Evolutionary conservation across 2,113 vertebrate genomes (phyloP).

Genomic region (Pogona vitticeps): DNA sequence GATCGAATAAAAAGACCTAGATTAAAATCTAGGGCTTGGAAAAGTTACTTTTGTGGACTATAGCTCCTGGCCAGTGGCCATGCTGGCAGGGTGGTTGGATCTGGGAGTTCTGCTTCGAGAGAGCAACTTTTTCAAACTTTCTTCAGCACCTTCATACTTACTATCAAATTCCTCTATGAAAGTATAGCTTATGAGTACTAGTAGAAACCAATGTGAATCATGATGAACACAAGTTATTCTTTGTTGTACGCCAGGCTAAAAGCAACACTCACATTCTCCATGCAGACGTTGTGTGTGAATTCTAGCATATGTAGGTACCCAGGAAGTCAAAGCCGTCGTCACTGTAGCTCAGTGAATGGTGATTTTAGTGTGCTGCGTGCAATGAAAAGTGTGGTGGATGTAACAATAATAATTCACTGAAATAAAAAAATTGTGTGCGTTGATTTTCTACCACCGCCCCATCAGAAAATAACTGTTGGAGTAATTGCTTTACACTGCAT

Average conservation of each 20-base stretch:
- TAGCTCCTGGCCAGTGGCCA: neutral
- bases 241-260: neutral
- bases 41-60: neutral
- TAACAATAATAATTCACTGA: neutral
- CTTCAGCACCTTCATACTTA: neutral
- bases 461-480: slow-evolving; percentile 43
- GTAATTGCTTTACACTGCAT: slow-evolving; percentile 47
- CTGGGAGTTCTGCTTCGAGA: too few relatives aligned
- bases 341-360: neutral
- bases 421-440: slow-evolving; percentile 53
- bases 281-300: neutral
- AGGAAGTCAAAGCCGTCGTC: neutral
- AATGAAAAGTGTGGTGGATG: neutral
- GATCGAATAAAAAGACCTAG: too few relatives aligned
- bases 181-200: neutral
- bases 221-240: neutral
- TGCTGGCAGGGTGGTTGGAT: neutral
- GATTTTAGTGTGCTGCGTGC: neutral
- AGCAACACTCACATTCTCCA: neutral
- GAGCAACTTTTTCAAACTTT: neutral
- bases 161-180: neutral
- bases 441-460: slow-evolving; percentile 43
- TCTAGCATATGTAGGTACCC: neutral
- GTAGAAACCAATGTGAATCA: neutral
- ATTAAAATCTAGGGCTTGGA: neutral